Evolutionary conservation across 2,797 vertebrate species (phyloP), one percentile per base, ranked within the genome.

Genomic region (Alca torda): DNA sequence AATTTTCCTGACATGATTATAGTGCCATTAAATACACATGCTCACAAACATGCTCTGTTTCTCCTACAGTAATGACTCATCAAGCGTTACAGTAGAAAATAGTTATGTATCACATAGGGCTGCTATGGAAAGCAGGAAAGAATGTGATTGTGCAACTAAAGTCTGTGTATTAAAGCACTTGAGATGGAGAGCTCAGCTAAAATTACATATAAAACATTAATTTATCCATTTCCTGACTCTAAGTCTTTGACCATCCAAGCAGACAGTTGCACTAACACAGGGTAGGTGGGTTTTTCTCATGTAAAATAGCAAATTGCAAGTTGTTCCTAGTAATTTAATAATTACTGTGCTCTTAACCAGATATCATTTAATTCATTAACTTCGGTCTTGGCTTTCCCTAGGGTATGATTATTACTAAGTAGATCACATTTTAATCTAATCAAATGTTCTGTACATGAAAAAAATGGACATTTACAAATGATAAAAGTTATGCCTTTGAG

Each of bases 21-120:
- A 74, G 39, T 83, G 69, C 57, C 54, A 68, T 87, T 77, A 87
- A 76, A 90, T 41, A 64, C 70, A 93, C 63, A 86, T 6, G 7
- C 73, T 93, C 67, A 43, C 70, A 93, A 96, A 90, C 86, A 92
- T 26, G 45, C 11, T 76, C 45, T 1, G 2, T 82, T 82, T 85
- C 75, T 95, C 93, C 92, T 94, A 79, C 63, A 84, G 81, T 83
- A 92, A 81, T 94, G 91, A 95, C 60, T 96, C 91, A 95, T 67
- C 68, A 87, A 59, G 81, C 1, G 10, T 93, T 96, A 93, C 94
- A 94, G 92, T 88, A 91, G 76, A 93, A 93, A 91, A 96, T 73
- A 92, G 84, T 91, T 82, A 92, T 86, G 74, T 84, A 54, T 89
- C 84, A 85, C 89, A 92, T 23, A 61, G 57, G 26, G 21, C 81